Evolutionary conservation across 1,140 invertebrate species (phyloP), one percentile per base, ranked within the genome.

Genomic region (Drosophila punjabiensis): DNA sequence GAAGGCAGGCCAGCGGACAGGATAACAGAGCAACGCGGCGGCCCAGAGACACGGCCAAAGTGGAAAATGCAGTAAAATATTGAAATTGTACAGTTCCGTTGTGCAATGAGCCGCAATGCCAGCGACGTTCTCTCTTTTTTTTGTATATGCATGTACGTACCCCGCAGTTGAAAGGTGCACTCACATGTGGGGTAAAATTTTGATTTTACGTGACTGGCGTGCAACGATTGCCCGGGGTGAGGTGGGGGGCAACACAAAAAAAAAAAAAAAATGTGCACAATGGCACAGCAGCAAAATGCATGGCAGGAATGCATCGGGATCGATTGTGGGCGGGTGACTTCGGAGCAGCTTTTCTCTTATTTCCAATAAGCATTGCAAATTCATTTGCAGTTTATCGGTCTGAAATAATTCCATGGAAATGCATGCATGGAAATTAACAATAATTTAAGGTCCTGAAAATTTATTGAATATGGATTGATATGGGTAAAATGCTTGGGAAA

Each of bases 1-100:
- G 60, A 53, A 18, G 61, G 53, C 58, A 59, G 41, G 35, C 53
- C 50, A 45, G 45, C 71, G 39, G 35, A 39, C 55, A 74, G 70
- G 52, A 73, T 52, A 73, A 37, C 69, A 48, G 35, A 30, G 66
- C 30, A 35, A 35, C 45, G 20, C n/a, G 11, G 32, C 14, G 16
- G 28, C 37, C 37, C 50, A 64, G 53, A 47, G 60, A 55, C 68
- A 73, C 50, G 64, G 69, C 63, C 56, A 84, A 84, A 81, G 70
- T 85, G 85, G 81, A 79, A 85, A 85, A 85, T 68, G 85, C 81
- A 84, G 74, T 88, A 84, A 88, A 89, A 78, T 88, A 88, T 84
- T 76, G 77, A 82, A 87, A 88, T 77, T 83, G 70, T 88, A 73
- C 84, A 88, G 80, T 87, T 88, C 53, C 70, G 64, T 65, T 79